Evolutionary conservation across 2,888 invertebrate genomes (phyloP), one percentile per base, ranked within the genome.

Genomic region (Mesorhabditis spiculigera): DNA sequence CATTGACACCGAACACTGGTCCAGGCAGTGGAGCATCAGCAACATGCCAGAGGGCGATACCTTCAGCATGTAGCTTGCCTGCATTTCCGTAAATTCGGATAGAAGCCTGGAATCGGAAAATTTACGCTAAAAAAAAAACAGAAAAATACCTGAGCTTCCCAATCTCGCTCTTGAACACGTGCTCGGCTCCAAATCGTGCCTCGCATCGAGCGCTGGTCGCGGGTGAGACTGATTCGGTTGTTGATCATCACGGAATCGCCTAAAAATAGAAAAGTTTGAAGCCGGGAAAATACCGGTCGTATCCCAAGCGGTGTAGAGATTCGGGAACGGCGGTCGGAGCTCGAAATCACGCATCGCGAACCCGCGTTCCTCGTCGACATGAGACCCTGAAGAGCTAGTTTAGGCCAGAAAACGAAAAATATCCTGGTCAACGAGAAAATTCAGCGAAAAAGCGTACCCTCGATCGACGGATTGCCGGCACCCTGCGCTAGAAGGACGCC

Each of bases 351-450:
- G 8, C 10, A 50, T 50, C n/a, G 58, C 8, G n/a, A 50, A 50
- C 10, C 58, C 58, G 58, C 58, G 58, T 50, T 50, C 58, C 58
- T 50, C 58, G 58, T 50, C 58, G 58, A 50, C 58, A 50, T 50
- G 58, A 50, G 58, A 50, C 10, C 58, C 58, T 50, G n/a, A 50
- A 50, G n/a, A 50, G n/a, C 58, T n/a, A 10, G 8, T 10, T 50
- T 50, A 50, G 8, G 8, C n/a, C n/a, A 50, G 8, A 13, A n/a
- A 50, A 50, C 8, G 10, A 50, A 50, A n/a, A 13, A 50, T 50
- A 13, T 50, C n/a, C 3, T n/a, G 58, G 58, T n/a, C n/a, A 50
- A 13, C n/a, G 58, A 50, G 8, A 50, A 50, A 50, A 50, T 13
- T 13, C 58, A 50, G 58, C 8, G 8, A 50, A n/a, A 50, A 28